These are phyloP conservation scores for Sander vitreus DNA, from an alignment of 2,113 vertebrate genomes.

Conservation along the genomic window DNA sequence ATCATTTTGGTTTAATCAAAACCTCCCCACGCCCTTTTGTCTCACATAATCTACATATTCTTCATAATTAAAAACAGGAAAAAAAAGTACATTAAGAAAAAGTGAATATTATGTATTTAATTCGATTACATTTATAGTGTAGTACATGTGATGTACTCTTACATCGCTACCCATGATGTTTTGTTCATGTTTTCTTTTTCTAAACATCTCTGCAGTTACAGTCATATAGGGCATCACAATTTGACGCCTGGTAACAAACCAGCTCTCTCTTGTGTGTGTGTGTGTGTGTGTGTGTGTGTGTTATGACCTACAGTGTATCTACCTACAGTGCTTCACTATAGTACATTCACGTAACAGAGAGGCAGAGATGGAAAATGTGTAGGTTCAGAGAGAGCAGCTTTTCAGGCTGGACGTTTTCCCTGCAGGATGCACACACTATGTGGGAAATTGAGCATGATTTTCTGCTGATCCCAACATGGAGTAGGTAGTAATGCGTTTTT, in stretches of 20 bases:
- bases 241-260: background rate
- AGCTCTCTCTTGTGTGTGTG: background rate
- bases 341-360: background rate
- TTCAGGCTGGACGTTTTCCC: conserved; percentile 37
- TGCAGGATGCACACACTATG: conserved; percentile 11
- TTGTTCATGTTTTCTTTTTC: background rate
- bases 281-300: background rate
- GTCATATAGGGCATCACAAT: background rate
- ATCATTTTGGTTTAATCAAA: conserved; percentile 31
- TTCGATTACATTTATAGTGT: too few species aligned
- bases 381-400: conserved; percentile 41
- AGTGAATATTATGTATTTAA: background rate
- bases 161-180: too few species aligned
- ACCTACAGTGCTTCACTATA: conserved; percentile 21
- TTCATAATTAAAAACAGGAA: background rate
- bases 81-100: background rate
- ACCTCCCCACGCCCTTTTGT: background rate
- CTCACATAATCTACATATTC: background rate
- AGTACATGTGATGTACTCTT: background rate
- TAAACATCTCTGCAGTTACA: background rate
- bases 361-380: conserved; percentile 42
- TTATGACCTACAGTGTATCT: background rate
- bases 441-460: conserved; percentile 18
- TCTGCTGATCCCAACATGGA: conserved; percentile 10
- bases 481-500: conserved; percentile 10